Evolutionary conservation across 92 coral and sea anemone genomes (phyloP), one percentile per base, ranked within the genome.

Genomic region (Galaxea fascicularis): DNA sequence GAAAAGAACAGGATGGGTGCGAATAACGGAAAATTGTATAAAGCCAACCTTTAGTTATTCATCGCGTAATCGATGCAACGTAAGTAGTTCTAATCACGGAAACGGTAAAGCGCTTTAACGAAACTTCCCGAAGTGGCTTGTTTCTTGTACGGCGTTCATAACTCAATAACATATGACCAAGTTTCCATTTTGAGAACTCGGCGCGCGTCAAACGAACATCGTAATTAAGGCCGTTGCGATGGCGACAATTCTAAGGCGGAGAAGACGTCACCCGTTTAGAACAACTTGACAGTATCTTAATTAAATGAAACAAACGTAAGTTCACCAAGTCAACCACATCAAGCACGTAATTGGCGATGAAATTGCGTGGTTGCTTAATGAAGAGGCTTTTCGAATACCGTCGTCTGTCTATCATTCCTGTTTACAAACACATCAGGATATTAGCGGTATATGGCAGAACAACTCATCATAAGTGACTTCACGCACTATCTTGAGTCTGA

Each of bases 21-120:
- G 29, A 74, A 20, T 45, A 74, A 22, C 79, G 35, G 51, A 21
- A 10, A 20, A 24, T 63, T 45, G 20, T 57, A 21, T 18, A 21
- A 17, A 41, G 58, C 24, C 35, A 46, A 11, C 22, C n/a, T 29
- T 49, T 21, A 15, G 64, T 79, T 6, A 65, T 51, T 35, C 21
- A 79, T 79, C 84, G 65, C 84, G 84, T 74, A 67, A 65, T 65
- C 12, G 57, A 75, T n/a, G 17, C 39, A 4, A 25, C 18, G 53
- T 12, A 29, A 1, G 26, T 30, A 0, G 56, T 59, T 28, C 31
- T 47, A 27, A 28, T 45, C 54, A 21, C 57, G 45, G n/a, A 49
- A 20, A 15, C 65, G 26, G 74, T 13, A 65, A 26, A 79, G 49
- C 14, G 21, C 13, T 49, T 15, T 30, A 18, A 39, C 18, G 47